Evolutionary conservation across 2,888 invertebrate species (phyloP).

Genomic region (Callosobruchus maculatus): DNA sequence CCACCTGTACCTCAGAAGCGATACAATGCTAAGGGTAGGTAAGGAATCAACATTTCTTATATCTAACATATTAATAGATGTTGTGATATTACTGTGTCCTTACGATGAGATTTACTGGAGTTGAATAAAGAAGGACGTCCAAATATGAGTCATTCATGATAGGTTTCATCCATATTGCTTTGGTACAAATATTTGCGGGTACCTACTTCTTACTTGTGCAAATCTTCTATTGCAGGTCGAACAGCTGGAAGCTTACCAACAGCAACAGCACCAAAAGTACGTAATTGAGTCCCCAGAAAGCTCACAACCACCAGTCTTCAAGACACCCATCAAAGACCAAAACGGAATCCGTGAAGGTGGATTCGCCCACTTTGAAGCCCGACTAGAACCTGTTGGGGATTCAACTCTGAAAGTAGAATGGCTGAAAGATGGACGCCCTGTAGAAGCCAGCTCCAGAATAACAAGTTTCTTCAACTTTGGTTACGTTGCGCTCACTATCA

Average conservation of each 20-base stretch:
- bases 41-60: no score
- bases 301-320: constrained; percentile 78
- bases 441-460: constrained; percentile 90
- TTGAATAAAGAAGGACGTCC: no score
- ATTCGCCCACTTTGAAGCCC: constrained; percentile 93
- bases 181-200: no score
- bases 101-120: no score
- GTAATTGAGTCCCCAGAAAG: constrained; percentile 78
- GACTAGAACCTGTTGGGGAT: constrained; percentile 90
- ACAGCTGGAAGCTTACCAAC: constrained; percentile 85
- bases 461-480: constrained; percentile 93
- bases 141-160: no score
- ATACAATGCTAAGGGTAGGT: no score
- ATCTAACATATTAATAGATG: no score
- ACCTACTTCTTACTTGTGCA: neutral
- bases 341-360: constrained; percentile 84
- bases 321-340: constrained; percentile 86
- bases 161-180: no score
- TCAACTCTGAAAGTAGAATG: constrained; percentile 87
- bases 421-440: constrained; percentile 85
- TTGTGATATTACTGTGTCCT: no score
- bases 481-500: constrained; percentile 91
- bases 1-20: no score
- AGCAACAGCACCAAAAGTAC: constrained; percentile 75
- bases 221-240: constrained; percentile 54